Percentiles rank a stretch among this genome's conserved stretches.
These are phyloP conservation scores for Napeogenes inachia DNA, from an alignment of 2,888 invertebrate genomes.

Conservation along the genomic window DNA sequence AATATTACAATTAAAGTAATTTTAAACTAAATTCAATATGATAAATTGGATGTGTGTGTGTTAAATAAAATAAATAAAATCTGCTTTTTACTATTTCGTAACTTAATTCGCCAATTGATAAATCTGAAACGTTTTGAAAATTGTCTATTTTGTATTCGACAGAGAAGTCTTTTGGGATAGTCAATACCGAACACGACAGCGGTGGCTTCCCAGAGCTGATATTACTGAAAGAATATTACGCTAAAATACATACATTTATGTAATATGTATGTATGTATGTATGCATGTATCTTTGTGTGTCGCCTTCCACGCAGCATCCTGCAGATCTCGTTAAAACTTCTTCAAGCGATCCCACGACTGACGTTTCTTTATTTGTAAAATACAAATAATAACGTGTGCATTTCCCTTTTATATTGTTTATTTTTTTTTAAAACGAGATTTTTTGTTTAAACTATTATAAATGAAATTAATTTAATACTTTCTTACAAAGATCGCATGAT, in stretches of 20 bases:
- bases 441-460: too few relatives aligned
- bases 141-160: conserved; percentile 35
- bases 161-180: conserved; percentile 40
- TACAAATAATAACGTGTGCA: not conserved
- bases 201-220: conserved; percentile 23
- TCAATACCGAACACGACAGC: conserved; percentile 34
- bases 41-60: too few relatives aligned
- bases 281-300: conserved; percentile 8
- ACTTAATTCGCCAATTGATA: conserved; percentile 14
- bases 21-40: too few relatives aligned
- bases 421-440: too few relatives aligned
- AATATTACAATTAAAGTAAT: too few relatives aligned
- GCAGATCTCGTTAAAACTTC: conserved; percentile 22
- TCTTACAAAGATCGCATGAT: too few relatives aligned
- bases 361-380: not conserved
- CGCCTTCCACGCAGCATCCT: conserved; percentile 8
- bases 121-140: conserved; percentile 25
- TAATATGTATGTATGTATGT: conserved; percentile 12
- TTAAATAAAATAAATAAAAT: too few relatives aligned
- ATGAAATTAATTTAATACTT: too few relatives aligned
- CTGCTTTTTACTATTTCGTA: too few relatives aligned
- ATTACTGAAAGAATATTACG: conserved; percentile 29
- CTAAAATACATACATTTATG: conserved; percentile 18
- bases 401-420: not conserved
- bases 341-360: conserved; percentile 12